phyloP scores from a whole-genome alignment of 2,113 vertebrate species.

The Alaudala cheleensis region DNA sequence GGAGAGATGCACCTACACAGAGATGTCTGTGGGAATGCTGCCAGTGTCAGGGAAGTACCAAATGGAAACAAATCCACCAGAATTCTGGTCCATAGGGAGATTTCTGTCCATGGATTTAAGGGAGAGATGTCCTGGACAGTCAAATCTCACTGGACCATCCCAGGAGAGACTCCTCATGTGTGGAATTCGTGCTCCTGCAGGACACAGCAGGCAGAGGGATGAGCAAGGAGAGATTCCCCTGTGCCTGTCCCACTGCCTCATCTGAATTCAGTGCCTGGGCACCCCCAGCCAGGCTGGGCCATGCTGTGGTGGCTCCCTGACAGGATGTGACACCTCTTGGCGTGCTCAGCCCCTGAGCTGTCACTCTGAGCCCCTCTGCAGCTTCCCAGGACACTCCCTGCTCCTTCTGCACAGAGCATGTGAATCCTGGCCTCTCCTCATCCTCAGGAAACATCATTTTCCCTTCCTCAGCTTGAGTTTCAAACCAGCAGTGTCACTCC shows the following conservation, averaged over 20 bases:
- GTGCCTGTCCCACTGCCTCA: not conserved
- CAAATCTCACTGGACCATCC: not conserved
- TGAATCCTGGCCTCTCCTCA: not conserved
- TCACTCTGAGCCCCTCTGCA: not conserved
- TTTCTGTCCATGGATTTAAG: not conserved
- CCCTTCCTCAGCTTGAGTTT: not conserved
- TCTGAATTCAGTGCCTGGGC: too few relatives aligned
- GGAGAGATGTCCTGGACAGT: not conserved
- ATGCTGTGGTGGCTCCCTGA: not conserved
- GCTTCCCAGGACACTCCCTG: not conserved
- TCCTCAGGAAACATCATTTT: not conserved
- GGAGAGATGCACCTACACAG: accelerated
- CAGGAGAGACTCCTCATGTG: not conserved
- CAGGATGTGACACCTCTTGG: not conserved
- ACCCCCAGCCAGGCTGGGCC: too few relatives aligned
- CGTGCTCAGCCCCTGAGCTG: accelerated
- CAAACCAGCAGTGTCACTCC: not conserved
- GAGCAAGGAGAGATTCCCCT: not conserved
- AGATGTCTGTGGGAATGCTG: not conserved
- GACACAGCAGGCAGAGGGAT: not conserved
- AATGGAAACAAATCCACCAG: not conserved
- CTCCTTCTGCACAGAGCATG: not conserved
- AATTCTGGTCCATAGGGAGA: not conserved
- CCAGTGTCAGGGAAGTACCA: not conserved
- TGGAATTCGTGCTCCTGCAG: not conserved